Evolutionary conservation across 2,888 invertebrate genomes (phyloP).

Genomic region (Limnephilus lunatus): DNA sequence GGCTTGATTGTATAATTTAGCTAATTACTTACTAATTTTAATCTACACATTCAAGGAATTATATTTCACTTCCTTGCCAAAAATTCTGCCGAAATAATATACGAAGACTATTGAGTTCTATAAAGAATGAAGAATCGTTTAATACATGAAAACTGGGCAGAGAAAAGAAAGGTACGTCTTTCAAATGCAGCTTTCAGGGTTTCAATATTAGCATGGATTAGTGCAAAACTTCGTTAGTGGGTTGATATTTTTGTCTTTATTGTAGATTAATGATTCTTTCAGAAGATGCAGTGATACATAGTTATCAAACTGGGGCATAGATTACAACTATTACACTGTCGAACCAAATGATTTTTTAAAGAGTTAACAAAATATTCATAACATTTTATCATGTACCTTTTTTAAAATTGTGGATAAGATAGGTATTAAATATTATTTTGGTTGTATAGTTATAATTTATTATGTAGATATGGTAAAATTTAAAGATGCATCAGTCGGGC

Average conservation of each 20-base stretch:
- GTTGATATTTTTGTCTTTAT: background rate
- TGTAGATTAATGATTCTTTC: background rate
- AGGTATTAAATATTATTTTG: background rate
- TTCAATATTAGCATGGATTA: background rate
- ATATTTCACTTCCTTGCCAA: background rate
- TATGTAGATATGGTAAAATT: background rate
- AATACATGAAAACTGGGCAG: conserved; percentile 21
- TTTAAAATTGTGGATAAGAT: background rate
- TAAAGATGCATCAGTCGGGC: background rate
- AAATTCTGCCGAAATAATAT: background rate
- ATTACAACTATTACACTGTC: background rate
- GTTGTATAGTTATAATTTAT: background rate
- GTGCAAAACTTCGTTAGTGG: background rate
- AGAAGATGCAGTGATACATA: background rate
- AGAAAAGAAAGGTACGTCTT: background rate
- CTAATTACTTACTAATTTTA: background rate
- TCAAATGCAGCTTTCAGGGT: background rate
- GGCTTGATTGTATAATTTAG: background rate
- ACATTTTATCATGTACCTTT: background rate
- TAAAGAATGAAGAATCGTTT: background rate
- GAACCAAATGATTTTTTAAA: background rate
- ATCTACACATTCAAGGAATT: background rate
- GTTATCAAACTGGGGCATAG: background rate
- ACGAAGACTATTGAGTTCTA: background rate
- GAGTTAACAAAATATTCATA: background rate